Evolutionary conservation across 2,888 invertebrate genomes (phyloP).

Genomic region (Salticus scenicus): DNA sequence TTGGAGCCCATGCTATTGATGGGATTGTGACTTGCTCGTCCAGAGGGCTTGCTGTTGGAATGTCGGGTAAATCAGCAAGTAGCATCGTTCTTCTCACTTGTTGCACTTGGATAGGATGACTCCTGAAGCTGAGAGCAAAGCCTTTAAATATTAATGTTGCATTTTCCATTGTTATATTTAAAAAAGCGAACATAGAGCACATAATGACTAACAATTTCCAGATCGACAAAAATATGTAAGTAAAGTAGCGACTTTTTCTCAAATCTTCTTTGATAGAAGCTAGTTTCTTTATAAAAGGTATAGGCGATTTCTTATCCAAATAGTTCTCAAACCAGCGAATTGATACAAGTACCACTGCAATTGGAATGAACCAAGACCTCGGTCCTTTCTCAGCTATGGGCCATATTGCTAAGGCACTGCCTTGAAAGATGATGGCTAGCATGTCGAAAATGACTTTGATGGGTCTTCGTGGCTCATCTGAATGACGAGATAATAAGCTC

Average conservation of each 20-base stretch:
- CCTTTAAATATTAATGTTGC: slow-evolving; percentile 87
- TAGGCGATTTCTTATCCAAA: slow-evolving; percentile 88
- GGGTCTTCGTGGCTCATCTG: slow-evolving; percentile 75
- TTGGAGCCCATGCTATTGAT: slow-evolving; percentile 70
- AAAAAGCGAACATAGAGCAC: slow-evolving; percentile 83
- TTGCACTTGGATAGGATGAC: slow-evolving; percentile 79
- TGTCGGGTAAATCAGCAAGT: slow-evolving; percentile 47
- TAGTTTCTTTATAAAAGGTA: slow-evolving; percentile 84
- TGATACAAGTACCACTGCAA: slow-evolving; percentile 89
- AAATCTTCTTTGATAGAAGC: slow-evolving; percentile 88
- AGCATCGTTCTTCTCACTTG: slow-evolving; percentile 44
- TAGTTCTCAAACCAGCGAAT: slow-evolving; percentile 99
- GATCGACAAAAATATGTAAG: slow-evolving; percentile 89
- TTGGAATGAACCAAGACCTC: slow-evolving; percentile 87
- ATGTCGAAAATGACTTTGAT: slow-evolving; percentile 79
- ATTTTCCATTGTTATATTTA: slow-evolving; percentile 84
- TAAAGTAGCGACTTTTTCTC: slow-evolving; percentile 88
- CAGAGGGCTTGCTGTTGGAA: slow-evolving; percentile 61
- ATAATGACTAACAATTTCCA: slow-evolving; percentile 93
- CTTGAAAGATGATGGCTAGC: slow-evolving; percentile 81
- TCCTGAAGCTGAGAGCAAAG: slow-evolving; percentile 84
- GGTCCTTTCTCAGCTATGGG: slow-evolving; percentile 77
- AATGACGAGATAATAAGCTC: slow-evolving; percentile 75
- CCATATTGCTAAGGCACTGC: slow-evolving; percentile 83
- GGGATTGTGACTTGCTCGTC: slow-evolving; percentile 53